A percentile compares a stretch with the other conserved stretches of the same genome.
These are phyloP conservation scores for Noctua fimbriata DNA, from an alignment of 2,888 invertebrate species.

Conservation along the genomic window DNA sequence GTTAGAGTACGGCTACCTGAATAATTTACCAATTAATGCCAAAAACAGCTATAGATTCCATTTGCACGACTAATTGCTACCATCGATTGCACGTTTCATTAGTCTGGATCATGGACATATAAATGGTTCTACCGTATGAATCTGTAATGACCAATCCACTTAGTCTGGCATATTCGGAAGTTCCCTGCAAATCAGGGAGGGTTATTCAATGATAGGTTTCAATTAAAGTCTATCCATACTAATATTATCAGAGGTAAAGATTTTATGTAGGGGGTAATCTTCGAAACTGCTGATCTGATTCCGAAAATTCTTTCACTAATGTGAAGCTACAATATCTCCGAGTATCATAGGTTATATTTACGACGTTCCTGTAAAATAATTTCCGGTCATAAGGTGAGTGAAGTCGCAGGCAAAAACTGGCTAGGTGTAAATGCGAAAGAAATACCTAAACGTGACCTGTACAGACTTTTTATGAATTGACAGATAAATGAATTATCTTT, in stretches of 20 bases:
- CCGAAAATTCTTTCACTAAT: background rate
- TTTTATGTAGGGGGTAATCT: background rate
- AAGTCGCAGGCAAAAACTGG: background rate
- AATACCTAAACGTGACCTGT: background rate
- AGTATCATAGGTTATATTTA: background rate
- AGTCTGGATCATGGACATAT: constrained; percentile 17
- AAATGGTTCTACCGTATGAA: constrained; percentile 22
- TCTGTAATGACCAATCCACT: background rate
- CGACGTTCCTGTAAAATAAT: background rate
- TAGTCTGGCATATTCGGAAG: background rate
- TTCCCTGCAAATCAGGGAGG: no score
- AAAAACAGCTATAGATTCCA: constrained; percentile 16
- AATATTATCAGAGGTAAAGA: background rate
- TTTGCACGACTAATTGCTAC: constrained; percentile 26
- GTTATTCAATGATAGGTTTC: background rate
- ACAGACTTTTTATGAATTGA: background rate
- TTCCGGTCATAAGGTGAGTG: background rate
- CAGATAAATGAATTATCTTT: background rate
- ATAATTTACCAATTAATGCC: constrained; percentile 22
- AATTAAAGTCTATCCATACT: background rate
- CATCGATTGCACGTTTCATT: constrained; percentile 26
- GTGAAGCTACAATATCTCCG: background rate
- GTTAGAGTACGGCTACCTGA: background rate
- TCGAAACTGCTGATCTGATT: background rate
- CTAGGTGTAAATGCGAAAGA: background rate